A percentile compares a stretch with the other conserved stretches of the same genome.
Conservation (phyloP, 2,888 invertebrate genomes). For the Zhuqinia jingwanae region DNA sequence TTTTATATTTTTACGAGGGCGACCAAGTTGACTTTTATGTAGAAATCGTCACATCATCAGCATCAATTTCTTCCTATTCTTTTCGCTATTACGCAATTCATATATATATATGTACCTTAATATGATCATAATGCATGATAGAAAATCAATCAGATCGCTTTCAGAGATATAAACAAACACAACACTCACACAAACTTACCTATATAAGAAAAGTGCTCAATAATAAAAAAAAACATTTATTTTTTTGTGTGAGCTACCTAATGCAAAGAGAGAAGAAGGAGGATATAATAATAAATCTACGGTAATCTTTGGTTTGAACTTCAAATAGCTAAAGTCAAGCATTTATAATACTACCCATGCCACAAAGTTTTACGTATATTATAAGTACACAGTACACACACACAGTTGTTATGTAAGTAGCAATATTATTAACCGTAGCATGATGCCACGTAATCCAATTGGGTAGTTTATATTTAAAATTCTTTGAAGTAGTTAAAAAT, state of each 20-base stretch:
- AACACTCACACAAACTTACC: neutral
- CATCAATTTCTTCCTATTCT: neutral
- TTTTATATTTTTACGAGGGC: constrained; percentile 14
- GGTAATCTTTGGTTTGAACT: no score
- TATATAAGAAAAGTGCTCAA: neutral
- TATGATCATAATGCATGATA: neutral
- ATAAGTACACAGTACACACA: no score
- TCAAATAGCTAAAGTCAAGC: no score
- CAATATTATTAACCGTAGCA: no score
- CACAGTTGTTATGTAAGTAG: no score
- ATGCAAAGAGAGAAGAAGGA: neutral
- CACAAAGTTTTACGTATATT: neutral
- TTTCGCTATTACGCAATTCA: constrained; percentile 7
- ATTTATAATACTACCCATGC: no score
- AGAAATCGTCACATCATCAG: constrained; percentile 30
- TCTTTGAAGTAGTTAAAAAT: constrained; percentile 34
- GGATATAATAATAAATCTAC: neutral
- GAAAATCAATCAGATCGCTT: constrained; percentile 23
- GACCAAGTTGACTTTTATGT: constrained; percentile 31
- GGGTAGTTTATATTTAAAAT: constrained; percentile 15
- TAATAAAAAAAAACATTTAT: neutral
- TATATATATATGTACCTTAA: neutral
- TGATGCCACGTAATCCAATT: constrained; percentile 28
- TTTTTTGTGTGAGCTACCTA: constrained; percentile 10
- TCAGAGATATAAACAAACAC: neutral